phyloP scores from a whole-genome alignment of 2,888 invertebrate genomes.

The Meghimatium bilineatum region DNA sequence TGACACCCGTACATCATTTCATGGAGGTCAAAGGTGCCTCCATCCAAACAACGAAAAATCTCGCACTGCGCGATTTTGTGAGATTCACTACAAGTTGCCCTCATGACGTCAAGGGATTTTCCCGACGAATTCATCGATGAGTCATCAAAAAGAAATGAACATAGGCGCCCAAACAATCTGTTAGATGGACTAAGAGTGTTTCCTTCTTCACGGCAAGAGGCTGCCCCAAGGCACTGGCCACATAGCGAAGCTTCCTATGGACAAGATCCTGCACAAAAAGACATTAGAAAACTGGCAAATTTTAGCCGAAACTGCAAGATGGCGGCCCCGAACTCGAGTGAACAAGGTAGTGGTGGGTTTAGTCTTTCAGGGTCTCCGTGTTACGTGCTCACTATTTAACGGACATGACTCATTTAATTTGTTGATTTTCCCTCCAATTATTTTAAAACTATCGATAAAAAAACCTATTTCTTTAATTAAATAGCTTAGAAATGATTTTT shows the following conservation, averaged over 20 bases:
- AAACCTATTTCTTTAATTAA: background rate
- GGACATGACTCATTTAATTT: slow-evolving; percentile 45
- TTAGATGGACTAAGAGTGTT: slow-evolving; percentile 45
- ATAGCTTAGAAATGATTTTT: background rate
- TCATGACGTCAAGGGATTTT: slow-evolving; percentile 74
- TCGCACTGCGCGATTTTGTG: slow-evolving; percentile 13
- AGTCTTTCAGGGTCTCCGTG: slow-evolving; percentile 31
- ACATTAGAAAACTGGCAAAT: slow-evolving; percentile 52
- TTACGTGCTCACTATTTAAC: slow-evolving; percentile 39
- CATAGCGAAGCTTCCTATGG: slow-evolving; percentile 51
- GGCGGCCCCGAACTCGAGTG: slow-evolving; percentile 64
- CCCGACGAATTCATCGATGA: slow-evolving; percentile 74
- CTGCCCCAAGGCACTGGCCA: slow-evolving; percentile 52
- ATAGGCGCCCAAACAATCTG: slow-evolving; percentile 62
- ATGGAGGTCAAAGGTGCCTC: background rate
- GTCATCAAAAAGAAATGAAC: slow-evolving; percentile 73
- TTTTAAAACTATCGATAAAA: background rate
- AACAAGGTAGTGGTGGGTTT: slow-evolving; percentile 45
- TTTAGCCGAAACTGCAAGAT: slow-evolving; percentile 67
- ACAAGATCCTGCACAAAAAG: slow-evolving; percentile 51
- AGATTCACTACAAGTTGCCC: slow-evolving; percentile 34
- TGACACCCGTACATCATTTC: background rate
- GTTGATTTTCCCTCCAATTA: background rate
- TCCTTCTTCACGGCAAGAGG: slow-evolving; percentile 42
- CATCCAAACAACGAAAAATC: background rate